Base-by-base conservation (phyloP, 1,140 invertebrate genomes). In the Acyrthosiphon pisum region DNA sequence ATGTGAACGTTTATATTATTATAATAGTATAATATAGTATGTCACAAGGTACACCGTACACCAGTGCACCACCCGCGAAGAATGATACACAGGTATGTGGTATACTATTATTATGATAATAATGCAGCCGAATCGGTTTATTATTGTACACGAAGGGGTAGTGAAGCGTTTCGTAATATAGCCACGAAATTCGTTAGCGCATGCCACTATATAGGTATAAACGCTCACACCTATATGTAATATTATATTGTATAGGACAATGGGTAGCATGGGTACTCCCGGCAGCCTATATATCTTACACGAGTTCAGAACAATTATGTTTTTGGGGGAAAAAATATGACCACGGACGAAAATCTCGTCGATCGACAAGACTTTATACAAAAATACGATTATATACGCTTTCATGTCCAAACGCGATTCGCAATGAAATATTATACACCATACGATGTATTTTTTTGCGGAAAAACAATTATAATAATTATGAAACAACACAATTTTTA, bases 91-190 rank as follows among this genome's bases (percentile, higher is more conserved):
- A 76, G 60, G 60, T 76, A 76, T 76, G 60, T 76, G 30, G 60
- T 76, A 76, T 76, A 76, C n/a, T 76, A 76, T 76, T 76, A 76
- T 76, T 76, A 76, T 76, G 30, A 76, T 76, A n/a, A n/a, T 76
- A 76, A 76, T 76, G 60, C 60, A 76, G n/a, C 60, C 60, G 60
- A 76, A 76, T 76, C 30, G 60, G 30, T 76, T 76, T 76, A n/a
- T 76, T 76, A 76, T 76, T 76, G n/a, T 76, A 76, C 60, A n/a
- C 60, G 60, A n/a, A 35, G 30, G 60, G 60, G 60, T 76, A 76
- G 60, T 76, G 60, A 76, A 76, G 60, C 60, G 60, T 76, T 76
- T 76, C 60, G 60, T 76, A 76, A 76, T 76, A 76, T n/a, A 76
- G 60, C 60, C n/a, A 76, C 30, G 60, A 76, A 76, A 76, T 76